phyloP scores from a whole-genome alignment of 1,140 invertebrate genomes.

The Cotesia typhae region DNA sequence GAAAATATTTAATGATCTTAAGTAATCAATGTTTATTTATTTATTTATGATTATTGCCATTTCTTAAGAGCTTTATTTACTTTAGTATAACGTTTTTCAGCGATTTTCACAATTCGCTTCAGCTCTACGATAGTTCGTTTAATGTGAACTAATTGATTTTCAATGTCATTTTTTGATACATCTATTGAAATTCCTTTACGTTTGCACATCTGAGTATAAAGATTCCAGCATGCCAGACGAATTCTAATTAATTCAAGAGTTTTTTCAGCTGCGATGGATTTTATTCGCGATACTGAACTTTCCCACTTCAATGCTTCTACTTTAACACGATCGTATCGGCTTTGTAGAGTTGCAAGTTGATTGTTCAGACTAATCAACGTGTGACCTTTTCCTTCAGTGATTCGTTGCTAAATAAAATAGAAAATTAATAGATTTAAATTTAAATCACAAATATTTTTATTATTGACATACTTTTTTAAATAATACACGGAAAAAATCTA shows the following conservation, averaged over 20 bases:
- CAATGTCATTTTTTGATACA: conserved; percentile 50
- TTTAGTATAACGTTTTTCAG: conserved; percentile 38
- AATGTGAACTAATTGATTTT: conserved; percentile 57
- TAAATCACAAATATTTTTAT: neutral
- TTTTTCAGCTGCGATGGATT: conserved; percentile 46
- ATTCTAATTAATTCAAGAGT: conserved; percentile 55
- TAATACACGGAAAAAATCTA: neutral
- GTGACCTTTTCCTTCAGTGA: conserved; percentile 54
- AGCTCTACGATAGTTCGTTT: conserved; percentile 58
- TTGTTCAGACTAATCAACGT: conserved; percentile 57
- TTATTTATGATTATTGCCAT: neutral
- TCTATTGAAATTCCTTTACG: conserved; percentile 47
- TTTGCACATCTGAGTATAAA: conserved; percentile 61
- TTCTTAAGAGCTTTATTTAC: conserved; percentile 1
- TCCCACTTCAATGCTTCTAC: conserved; percentile 55
- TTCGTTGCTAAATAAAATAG: conserved; percentile 47
- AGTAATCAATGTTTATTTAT: conserved; percentile 6
- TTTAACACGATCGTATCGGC: conserved; percentile 50
- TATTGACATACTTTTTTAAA: neutral
- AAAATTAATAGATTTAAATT: conserved; percentile 1
- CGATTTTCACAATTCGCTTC: conserved; percentile 48
- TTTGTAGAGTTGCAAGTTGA: conserved; percentile 52
- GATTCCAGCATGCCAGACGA: conserved; percentile 57
- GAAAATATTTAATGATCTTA: neutral
- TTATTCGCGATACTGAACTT: conserved; percentile 51